Conservation (phyloP, 2,888 invertebrate species). For the Entomobrya multifasciata region DNA sequence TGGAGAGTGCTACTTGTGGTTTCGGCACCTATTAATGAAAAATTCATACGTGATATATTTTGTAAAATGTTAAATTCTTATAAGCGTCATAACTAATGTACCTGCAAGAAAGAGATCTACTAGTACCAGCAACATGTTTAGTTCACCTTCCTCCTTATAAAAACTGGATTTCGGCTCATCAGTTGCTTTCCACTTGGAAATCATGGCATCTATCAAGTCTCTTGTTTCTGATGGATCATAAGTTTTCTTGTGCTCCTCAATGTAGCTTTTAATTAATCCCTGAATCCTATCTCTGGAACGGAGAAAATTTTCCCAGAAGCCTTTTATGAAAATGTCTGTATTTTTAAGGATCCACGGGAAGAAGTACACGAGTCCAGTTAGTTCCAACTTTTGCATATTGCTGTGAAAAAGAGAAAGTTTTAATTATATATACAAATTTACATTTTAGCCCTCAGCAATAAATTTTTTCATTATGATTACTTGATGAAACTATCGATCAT, state of each 20-base stretch:
- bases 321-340: conserved; percentile 77
- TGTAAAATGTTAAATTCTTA: too few relatives aligned
- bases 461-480: conserved; percentile 33
- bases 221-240: conserved; percentile 73
- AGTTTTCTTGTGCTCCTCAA: conserved; percentile 77
- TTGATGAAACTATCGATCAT: conserved; percentile 77
- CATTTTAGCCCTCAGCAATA: neutral
- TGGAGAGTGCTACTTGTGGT: conserved; percentile 77
- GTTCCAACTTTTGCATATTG: conserved; percentile 76
- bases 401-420: conserved; percentile 49
- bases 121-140: conserved; percentile 77
- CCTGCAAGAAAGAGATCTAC: conserved; percentile 80
- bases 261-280: conserved; percentile 70
- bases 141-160: conserved; percentile 78
- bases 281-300: conserved; percentile 75
- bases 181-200: conserved; percentile 74
- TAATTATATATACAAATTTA: conserved; percentile 13
- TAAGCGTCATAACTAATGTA: too few relatives aligned
- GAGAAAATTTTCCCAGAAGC: conserved; percentile 78
- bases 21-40: conserved; percentile 77
- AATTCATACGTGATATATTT: too few relatives aligned
- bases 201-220: conserved; percentile 78
- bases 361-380: conserved; percentile 77
- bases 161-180: conserved; percentile 78
- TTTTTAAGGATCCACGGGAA: conserved; percentile 77